phyloP scores from a whole-genome alignment of 1,140 invertebrate genomes.

The Globodera rostochiensis region DNA sequence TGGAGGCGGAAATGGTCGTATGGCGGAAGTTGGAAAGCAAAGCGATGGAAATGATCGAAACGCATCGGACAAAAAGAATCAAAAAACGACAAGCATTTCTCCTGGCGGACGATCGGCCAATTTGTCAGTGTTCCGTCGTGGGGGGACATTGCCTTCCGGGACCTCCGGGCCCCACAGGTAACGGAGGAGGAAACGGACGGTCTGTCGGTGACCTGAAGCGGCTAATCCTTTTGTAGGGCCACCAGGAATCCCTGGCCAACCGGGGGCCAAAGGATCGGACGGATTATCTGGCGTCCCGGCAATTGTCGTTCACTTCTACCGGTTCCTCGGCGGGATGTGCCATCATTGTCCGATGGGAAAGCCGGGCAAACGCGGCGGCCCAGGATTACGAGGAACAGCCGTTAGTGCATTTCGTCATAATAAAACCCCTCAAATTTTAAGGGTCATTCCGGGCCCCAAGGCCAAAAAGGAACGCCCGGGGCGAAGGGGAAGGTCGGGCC shows the following conservation, averaged over 20 bases:
- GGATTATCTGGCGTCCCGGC: constrained; percentile 21
- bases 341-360: constrained; percentile 17
- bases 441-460: constrained; percentile 9
- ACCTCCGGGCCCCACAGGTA: constrained; percentile 23
- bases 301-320: neutral
- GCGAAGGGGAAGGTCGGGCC: neutral
- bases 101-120: neutral
- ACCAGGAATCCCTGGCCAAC: constrained; percentile 12
- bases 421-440: neutral
- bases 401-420: neutral
- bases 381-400: neutral
- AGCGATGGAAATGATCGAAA: neutral
- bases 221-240: constrained; percentile 1
- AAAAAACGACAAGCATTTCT: neutral
- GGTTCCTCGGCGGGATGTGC: neutral
- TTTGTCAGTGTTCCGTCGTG: constrained; percentile 11
- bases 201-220: too few relatives aligned
- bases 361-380: constrained; percentile 4
- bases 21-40: constrained; percentile 1
- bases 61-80: constrained; percentile 1
- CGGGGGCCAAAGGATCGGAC: constrained; percentile 13
- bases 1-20: constrained; percentile 10
- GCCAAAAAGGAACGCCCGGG: constrained; percentile 22
- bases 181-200: neutral
- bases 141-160: constrained; percentile 15